Evolutionary conservation across 2,888 invertebrate genomes (phyloP).

Genomic region (Tillus elongatus): DNA sequence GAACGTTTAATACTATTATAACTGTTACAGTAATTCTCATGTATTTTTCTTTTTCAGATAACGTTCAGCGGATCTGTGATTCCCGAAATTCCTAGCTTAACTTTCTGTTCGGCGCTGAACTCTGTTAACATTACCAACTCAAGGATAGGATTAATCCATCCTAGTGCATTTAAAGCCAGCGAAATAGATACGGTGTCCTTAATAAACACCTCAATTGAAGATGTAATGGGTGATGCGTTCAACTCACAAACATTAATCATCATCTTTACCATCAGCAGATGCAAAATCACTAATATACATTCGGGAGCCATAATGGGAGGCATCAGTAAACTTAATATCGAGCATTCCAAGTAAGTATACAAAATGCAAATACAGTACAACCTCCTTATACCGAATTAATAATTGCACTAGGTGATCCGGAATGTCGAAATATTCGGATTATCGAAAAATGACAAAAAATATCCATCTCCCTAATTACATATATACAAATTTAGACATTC

Average conservation of each 20-base stretch:
- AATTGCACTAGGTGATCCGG: too few relatives aligned
- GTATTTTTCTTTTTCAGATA: conserved; percentile 54
- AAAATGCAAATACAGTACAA: too few relatives aligned
- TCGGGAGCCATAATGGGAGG: conserved; percentile 55
- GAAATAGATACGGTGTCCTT: conserved; percentile 54
- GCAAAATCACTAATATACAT: conserved; percentile 48
- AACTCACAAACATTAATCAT: conserved; percentile 52
- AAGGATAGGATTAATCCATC: conserved; percentile 48
- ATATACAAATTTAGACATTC: too few relatives aligned
- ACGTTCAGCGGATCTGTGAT: conserved; percentile 52
- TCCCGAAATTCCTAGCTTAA: conserved; percentile 49
- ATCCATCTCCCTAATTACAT: too few relatives aligned
- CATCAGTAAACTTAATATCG: conserved; percentile 54
- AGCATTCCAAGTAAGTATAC: conserved; percentile 50
- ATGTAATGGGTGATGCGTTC: conserved; percentile 56
- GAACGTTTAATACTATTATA: not conserved
- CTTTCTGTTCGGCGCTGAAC: conserved; percentile 57
- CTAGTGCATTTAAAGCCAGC: conserved; percentile 58
- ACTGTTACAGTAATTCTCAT: too few relatives aligned
- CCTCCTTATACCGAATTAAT: too few relatives aligned
- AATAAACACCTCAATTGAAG: conserved; percentile 51
- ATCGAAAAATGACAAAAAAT: too few relatives aligned
- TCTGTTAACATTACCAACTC: conserved; percentile 49
- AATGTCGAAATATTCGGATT: too few relatives aligned
- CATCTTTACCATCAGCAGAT: conserved; percentile 51